Conservation (phyloP, 2,888 invertebrate genomes). For the Aporophyla lueneburgensis region DNA sequence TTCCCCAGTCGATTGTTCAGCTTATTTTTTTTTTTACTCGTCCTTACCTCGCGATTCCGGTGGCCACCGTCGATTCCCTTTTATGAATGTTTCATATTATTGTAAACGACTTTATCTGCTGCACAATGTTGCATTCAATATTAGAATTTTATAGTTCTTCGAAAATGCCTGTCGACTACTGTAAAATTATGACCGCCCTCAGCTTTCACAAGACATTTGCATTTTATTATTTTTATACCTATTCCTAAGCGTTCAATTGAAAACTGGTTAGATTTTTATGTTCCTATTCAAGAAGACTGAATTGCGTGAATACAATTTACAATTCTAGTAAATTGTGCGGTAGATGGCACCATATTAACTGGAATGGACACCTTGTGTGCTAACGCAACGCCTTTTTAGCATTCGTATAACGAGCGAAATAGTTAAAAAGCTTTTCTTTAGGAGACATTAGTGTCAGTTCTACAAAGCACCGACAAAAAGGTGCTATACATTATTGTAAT, state of each 20-base stretch:
- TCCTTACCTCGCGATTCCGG: constrained; percentile 76
- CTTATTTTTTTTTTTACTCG: constrained; percentile 76
- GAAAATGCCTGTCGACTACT: constrained; percentile 75
- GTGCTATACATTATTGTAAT: constrained; percentile 1
- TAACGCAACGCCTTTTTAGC: constrained; percentile 24
- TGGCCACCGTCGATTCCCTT: constrained; percentile 81
- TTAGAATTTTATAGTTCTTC: constrained; percentile 82
- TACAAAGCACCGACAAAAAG: constrained; percentile 12
- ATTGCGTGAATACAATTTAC: constrained; percentile 35
- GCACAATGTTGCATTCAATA: constrained; percentile 83
- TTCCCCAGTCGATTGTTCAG: constrained; percentile 75
- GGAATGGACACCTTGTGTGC: constrained; percentile 33
- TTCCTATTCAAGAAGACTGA: constrained; percentile 42
- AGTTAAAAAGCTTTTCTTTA: constrained; percentile 24
- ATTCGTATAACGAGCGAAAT: constrained; percentile 20
- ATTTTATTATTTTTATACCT: constrained; percentile 64
- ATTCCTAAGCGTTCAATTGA: constrained; percentile 51
- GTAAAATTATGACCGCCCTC: constrained; percentile 70
- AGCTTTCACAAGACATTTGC: constrained; percentile 59
- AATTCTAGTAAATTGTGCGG: constrained; percentile 37
- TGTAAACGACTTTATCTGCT: constrained; percentile 86
- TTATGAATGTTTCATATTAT: constrained; percentile 89
- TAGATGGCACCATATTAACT: constrained; percentile 38
- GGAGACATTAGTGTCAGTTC: constrained; percentile 23
- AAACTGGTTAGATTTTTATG: constrained; percentile 50